A percentile compares a stretch with the other conserved stretches of the same genome.
phyloP scores from a whole-genome alignment of 1,140 invertebrate genomes.

The Hesperophylax magnus region DNA sequence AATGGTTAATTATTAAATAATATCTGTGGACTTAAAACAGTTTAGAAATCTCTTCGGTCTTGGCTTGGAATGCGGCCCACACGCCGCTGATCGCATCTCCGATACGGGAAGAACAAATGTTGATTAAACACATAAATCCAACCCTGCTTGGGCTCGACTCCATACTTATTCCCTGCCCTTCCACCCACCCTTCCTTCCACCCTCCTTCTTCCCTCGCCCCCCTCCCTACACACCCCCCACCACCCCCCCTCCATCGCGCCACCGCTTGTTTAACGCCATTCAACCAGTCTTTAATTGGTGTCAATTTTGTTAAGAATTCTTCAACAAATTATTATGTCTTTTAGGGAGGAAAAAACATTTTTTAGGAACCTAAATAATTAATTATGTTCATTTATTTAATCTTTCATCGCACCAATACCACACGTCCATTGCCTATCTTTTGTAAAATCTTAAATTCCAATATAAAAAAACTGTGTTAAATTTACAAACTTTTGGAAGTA shows the following conservation, averaged over 20 bases:
- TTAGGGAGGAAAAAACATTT: not conserved
- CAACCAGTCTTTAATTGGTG: not conserved
- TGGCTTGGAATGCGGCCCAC: constrained; percentile 28
- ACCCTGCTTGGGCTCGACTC: constrained; percentile 1
- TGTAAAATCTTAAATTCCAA: too few species aligned
- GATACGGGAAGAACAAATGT: constrained; percentile 38
- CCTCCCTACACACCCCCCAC: not conserved
- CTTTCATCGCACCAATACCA: too few species aligned
- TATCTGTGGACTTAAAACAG: not conserved
- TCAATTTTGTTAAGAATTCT: not conserved
- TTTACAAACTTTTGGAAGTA: too few species aligned
- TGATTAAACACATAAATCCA: constrained; percentile 40
- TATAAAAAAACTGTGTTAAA: too few species aligned
- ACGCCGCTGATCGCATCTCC: constrained; percentile 9
- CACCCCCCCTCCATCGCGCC: not conserved
- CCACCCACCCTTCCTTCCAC: not conserved
- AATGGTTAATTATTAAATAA: not conserved
- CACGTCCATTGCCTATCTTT: too few species aligned
- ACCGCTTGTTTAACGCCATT: constrained; percentile 1
- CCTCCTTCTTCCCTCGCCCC: not conserved
- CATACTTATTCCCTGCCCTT: not conserved
- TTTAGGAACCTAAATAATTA: not conserved
- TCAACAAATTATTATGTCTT: not conserved
- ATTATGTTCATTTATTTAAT: too few species aligned
- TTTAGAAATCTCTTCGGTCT: not conserved